Percentiles rank a stretch among this genome's conserved stretches.
Conservation (phyloP, 2,888 invertebrate genomes). For the Petrolisthes manimaculis region DNA sequence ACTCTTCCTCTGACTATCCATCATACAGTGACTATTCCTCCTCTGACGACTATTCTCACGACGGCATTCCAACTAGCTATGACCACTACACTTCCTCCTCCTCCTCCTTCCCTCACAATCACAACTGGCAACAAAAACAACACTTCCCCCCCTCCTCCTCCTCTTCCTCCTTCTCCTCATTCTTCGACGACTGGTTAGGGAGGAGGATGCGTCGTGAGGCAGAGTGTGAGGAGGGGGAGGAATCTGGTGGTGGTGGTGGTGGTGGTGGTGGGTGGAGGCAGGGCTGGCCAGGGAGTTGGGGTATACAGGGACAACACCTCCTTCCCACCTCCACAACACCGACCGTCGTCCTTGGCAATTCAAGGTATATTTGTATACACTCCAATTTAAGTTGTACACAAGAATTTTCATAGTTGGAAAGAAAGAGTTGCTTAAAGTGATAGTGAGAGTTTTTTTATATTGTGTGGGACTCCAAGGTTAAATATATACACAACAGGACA, state of each 20-base stretch:
- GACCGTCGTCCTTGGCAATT: background rate
- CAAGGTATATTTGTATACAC: too few species aligned
- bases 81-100: background rate
- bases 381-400: too few species aligned
- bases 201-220: too few species aligned
- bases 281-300: too few species aligned
- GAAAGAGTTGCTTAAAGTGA: too few species aligned
- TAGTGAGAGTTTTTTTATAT: too few species aligned
- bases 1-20: background rate
- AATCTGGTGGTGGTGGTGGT: too few species aligned
- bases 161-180: background rate
- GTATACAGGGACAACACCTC: background rate
- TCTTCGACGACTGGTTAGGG: background rate
- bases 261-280: too few species aligned
- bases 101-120: background rate
- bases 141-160: background rate
- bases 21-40: background rate
- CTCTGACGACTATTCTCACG: background rate
- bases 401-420: too few species aligned
- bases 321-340: background rate
- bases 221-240: too few species aligned
- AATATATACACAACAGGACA: too few species aligned
- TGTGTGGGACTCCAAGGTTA: too few species aligned
- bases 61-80: background rate
- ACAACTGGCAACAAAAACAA: background rate